A percentile compares a stretch with the other conserved stretches of the same genome.
Conservation (phyloP, 2,797 vertebrate species). For the Aeoliscus strigatus region DNA sequence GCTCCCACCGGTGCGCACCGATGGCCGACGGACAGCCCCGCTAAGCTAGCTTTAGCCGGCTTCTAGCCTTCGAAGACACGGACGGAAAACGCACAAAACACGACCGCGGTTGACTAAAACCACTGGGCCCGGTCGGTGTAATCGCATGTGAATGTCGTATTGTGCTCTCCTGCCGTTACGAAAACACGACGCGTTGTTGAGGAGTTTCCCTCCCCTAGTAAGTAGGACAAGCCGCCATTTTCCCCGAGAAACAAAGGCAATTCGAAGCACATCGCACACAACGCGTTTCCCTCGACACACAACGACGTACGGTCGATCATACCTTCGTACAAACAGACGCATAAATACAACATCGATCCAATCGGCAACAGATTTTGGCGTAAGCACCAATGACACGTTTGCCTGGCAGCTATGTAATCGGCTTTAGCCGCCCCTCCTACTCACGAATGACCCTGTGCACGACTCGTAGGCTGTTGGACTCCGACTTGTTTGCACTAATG, state of each 20-base stretch:
- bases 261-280: constrained; percentile 27
- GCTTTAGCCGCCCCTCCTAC: constrained; percentile 76
- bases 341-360: constrained; percentile 45
- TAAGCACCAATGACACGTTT: constrained; percentile 52
- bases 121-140: too few species aligned
- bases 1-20: constrained; percentile 22
- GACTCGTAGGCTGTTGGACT: constrained; percentile 59
- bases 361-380: constrained; percentile 46
- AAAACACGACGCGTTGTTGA: constrained; percentile 66
- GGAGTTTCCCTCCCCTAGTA: constrained; percentile 71
- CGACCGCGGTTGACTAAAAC: too few species aligned
- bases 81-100: too few species aligned
- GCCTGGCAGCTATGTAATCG: constrained; percentile 63
- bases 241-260: constrained; percentile 78
- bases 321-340: constrained; percentile 43
- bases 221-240: constrained; percentile 85
- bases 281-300: constrained; percentile 45
- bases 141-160: too few species aligned
- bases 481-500: constrained; percentile 35
- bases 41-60: constrained; percentile 2
- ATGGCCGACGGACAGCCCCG: constrained; percentile 35
- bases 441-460: constrained; percentile 67
- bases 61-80: constrained; percentile 1
- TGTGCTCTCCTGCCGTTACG: constrained; percentile 1
- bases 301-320: constrained; percentile 33